Evolutionary conservation across 2,888 invertebrate genomes (phyloP).

Genomic region (Mimachlamys varia): DNA sequence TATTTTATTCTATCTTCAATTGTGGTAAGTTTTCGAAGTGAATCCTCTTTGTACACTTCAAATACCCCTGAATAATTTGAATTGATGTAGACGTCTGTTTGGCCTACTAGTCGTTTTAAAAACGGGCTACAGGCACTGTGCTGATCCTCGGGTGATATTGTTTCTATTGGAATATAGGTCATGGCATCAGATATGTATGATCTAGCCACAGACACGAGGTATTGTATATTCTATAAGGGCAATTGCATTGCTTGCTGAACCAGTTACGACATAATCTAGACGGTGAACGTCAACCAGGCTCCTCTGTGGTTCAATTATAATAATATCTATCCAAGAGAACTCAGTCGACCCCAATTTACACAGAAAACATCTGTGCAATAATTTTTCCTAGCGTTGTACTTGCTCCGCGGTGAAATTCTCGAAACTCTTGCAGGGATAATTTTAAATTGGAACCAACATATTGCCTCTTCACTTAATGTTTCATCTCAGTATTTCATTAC

Average conservation of each 20-base stretch:
- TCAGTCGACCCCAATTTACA: neutral
- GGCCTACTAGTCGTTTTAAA: too few species aligned
- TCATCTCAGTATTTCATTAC: neutral
- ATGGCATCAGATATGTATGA: neutral
- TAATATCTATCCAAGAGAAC: neutral
- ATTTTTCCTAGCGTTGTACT: neutral
- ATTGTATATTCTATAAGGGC: slow-evolving; percentile 3
- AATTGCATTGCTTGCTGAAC: neutral
- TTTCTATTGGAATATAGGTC: neutral
- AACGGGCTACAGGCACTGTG: too few species aligned
- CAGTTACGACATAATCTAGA: neutral
- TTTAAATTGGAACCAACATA: neutral
- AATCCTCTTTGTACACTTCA: too few species aligned
- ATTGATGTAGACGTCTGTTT: too few species aligned
- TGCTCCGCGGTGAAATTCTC: neutral
- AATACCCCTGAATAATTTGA: too few species aligned
- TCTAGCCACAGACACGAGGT: neutral
- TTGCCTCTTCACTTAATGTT: neutral
- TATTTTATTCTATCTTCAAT: too few species aligned
- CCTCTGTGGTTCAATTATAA: neutral
- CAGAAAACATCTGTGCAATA: neutral
- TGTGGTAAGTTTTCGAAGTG: too few species aligned
- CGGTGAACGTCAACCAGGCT: neutral
- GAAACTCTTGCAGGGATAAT: neutral
- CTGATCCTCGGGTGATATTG: too few species aligned